These are phyloP conservation scores for Amazonetta brasiliensis DNA, from an alignment of 2,797 vertebrate species.

Conservation along the genomic window DNA sequence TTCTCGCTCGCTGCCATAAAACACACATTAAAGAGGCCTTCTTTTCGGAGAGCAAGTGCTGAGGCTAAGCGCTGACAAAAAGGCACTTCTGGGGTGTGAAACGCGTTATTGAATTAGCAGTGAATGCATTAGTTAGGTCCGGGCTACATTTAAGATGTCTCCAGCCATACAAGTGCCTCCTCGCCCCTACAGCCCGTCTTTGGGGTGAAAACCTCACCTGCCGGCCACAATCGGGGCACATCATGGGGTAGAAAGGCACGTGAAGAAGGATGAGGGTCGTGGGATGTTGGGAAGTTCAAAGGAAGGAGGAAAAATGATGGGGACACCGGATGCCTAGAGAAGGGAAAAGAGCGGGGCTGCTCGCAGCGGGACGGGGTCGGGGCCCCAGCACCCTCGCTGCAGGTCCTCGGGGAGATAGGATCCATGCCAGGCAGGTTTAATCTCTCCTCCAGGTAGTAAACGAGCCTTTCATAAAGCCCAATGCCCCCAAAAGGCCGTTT, in stretches of 20 bases:
- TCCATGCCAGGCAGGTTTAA: neutral
- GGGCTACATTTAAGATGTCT: neutral
- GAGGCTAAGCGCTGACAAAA: neutral
- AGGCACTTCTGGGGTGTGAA: conserved; percentile 46
- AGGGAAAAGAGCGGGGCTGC: neutral
- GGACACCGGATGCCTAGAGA: neutral
- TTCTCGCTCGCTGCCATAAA: conserved; percentile 52
- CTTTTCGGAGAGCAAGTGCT: conserved; percentile 9
- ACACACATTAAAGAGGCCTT: conserved; percentile 43
- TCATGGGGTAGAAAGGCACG: neutral
- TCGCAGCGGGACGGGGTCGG: rapidly evolving
- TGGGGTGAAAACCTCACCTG: neutral
- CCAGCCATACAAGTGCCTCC: neutral
- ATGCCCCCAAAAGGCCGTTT: neutral
- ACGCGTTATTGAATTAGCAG: conserved; percentile 17
- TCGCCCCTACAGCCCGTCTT: neutral
- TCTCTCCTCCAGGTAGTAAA: neutral
- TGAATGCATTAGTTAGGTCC: conserved; percentile 8
- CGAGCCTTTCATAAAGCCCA: neutral
- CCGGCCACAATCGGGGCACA: too few relatives aligned
- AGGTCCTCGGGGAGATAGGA: neutral
- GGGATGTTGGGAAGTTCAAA: neutral
- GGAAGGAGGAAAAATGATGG: neutral
- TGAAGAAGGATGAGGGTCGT: neutral
- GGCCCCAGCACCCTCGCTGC: rapidly evolving